Conservation (phyloP, 1,140 invertebrate genomes). For the Melanaphis sacchari region DNA sequence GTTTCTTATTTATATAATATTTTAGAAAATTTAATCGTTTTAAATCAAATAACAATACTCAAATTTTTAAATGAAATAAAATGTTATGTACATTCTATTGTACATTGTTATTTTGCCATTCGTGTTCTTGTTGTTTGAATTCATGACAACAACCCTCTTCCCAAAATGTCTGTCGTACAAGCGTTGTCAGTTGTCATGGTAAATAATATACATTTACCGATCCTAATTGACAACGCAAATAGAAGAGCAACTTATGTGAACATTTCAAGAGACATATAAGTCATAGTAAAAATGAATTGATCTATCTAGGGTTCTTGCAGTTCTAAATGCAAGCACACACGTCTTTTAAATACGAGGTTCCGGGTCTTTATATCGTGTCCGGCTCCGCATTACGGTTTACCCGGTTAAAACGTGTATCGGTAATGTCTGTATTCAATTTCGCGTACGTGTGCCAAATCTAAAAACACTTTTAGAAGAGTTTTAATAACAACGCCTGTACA, state of each 20-base stretch:
- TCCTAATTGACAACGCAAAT: neutral
- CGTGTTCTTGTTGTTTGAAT: neutral
- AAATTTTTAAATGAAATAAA: neutral
- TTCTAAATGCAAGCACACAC: neutral
- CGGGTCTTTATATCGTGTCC: neutral
- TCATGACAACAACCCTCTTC: neutral
- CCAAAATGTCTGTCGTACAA: neutral
- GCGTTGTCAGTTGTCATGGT: neutral
- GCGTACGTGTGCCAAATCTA: slow-evolving; percentile 31
- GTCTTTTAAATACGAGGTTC: neutral
- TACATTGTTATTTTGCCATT: neutral
- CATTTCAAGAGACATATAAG: neutral
- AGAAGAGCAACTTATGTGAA: neutral
- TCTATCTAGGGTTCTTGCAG: too few species aligned
- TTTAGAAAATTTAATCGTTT: too few species aligned
- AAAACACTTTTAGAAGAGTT: neutral
- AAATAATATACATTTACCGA: neutral
- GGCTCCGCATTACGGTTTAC: neutral
- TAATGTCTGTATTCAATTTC: slow-evolving; percentile 17
- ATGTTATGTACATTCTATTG: neutral
- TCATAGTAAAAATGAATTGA: neutral
- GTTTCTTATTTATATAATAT: too few species aligned
- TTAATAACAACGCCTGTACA: neutral
- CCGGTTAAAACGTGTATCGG: neutral
- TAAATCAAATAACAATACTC: neutral